These are phyloP conservation scores for Drosophila vallismaia DNA, from an alignment of 2,888 invertebrate species.

Conservation along the genomic window DNA sequence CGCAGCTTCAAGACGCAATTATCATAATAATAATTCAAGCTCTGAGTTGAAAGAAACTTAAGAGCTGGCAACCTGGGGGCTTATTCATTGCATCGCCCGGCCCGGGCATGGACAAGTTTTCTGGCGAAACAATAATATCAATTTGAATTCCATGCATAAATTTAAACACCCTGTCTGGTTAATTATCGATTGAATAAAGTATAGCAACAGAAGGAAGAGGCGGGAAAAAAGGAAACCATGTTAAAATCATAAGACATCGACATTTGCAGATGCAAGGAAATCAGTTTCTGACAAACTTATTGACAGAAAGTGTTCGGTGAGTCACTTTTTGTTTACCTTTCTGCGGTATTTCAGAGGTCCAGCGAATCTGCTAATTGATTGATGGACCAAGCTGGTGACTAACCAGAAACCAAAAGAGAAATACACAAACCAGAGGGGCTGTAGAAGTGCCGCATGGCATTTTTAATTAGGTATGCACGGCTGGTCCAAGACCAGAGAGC, in stretches of 20 bases:
- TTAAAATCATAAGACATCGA: conserved; percentile 40
- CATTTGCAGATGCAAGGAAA: conserved; percentile 54
- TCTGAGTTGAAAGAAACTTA: conserved; percentile 42
- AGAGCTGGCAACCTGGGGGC: conserved; percentile 41
- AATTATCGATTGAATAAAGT: conserved; percentile 73
- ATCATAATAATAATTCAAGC: conserved; percentile 77
- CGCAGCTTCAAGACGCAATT: conserved; percentile 53
- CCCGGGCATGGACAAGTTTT: conserved; percentile 51
- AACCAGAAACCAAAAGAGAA: conserved; percentile 34
- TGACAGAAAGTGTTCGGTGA: conserved; percentile 68
- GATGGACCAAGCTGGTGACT: conserved; percentile 65
- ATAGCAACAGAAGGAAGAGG: conserved; percentile 46
- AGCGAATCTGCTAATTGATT: conserved; percentile 71
- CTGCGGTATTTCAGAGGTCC: conserved; percentile 41
- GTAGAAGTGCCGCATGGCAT: conserved; percentile 54
- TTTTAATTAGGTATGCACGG: conserved; percentile 66
- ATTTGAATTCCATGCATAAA: conserved; percentile 80
- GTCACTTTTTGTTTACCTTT: conserved; percentile 48
- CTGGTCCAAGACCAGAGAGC: conserved; percentile 39
- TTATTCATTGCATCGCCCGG: conserved; percentile 39
- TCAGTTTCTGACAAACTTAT: conserved; percentile 66
- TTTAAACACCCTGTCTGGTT: conserved; percentile 57
- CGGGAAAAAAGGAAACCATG: conserved; percentile 1
- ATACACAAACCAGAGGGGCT: background rate
- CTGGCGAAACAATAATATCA: conserved; percentile 79